These are phyloP conservation scores for Cotesia typhae DNA, from an alignment of 1,140 invertebrate species.

Conservation along the genomic window DNA sequence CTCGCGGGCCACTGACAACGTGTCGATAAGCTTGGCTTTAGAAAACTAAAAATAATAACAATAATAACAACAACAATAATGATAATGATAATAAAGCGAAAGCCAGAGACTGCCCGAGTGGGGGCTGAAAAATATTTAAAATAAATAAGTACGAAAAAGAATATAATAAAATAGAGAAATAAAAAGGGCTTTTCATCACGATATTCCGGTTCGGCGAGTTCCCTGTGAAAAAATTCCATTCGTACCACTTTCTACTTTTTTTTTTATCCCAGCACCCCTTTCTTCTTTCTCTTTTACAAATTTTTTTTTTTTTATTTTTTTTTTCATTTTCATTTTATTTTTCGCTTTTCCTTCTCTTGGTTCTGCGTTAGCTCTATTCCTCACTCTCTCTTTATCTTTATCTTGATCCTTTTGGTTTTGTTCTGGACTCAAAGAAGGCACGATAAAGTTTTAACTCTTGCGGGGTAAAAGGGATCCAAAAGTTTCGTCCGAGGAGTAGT, in stretches of 20 bases:
- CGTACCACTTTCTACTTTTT: conserved; percentile 28
- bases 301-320: conserved; percentile 1
- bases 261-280: conserved; percentile 17
- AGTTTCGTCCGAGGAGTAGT: conserved; percentile 13
- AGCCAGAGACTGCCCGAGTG: not conserved
- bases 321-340: conserved; percentile 3
- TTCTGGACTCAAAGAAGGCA: conserved; percentile 27
- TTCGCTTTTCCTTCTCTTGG: not conserved
- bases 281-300: conserved; percentile 3
- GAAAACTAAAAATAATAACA: not conserved
- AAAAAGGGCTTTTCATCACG: conserved; percentile 39
- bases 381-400: not conserved
- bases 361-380: not conserved
- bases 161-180: conserved; percentile 34
- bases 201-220: conserved; percentile 37
- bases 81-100: conserved; percentile 5
- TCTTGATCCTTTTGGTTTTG: no score
- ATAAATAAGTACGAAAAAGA: conserved; percentile 3
- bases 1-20: not conserved
- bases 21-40: conserved; percentile 10
- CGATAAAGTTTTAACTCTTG: conserved; percentile 36
- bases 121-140: not conserved
- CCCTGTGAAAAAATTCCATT: conserved; percentile 40
- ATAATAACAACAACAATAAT: conserved; percentile 1
- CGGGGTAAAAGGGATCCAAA: conserved; percentile 34